Percentiles rank a stretch among this genome's conserved stretches.
Evolutionary conservation across 2,113 vertebrate species (phyloP).

Genomic region (Dicerorhinus sumatrensis): DNA sequence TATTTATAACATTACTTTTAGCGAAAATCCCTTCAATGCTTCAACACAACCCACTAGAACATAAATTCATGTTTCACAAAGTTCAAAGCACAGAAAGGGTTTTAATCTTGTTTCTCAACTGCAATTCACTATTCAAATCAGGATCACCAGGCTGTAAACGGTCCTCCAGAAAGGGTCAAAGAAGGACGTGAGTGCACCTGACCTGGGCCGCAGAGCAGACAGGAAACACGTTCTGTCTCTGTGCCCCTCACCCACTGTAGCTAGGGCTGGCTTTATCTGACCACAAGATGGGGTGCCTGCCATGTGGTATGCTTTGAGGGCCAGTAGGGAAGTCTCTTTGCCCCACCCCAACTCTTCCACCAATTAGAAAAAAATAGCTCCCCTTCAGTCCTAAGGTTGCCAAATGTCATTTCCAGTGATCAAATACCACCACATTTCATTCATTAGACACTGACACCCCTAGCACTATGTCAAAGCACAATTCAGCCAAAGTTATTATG

Average conservation of each 20-base stretch:
- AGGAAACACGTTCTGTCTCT: not conserved
- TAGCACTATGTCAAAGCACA: not conserved
- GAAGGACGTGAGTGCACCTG: no score
- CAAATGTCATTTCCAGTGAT: not conserved
- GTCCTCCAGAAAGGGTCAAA: not conserved
- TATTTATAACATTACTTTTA: not conserved
- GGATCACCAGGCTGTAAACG: not conserved
- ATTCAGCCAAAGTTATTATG: not conserved
- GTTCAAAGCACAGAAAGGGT: not conserved
- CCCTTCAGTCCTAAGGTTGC: not conserved
- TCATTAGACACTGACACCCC: not conserved
- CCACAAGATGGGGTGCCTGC: not conserved
- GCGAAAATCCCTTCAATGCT: not conserved
- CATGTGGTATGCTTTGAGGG: not conserved
- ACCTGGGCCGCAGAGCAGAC: no score
- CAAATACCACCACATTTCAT: not conserved
- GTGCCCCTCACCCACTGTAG: not conserved
- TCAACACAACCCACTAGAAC: not conserved
- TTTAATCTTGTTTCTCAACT: not conserved
- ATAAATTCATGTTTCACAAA: not conserved
- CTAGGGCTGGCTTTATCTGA: not conserved
- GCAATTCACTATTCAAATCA: conserved; percentile 1
- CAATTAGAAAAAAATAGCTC: not conserved
- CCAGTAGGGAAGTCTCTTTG: not conserved
- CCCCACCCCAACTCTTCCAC: not conserved